Evolutionary conservation across 2,113 vertebrate species (phyloP).

Genomic region (Phyllostomus discolor): DNA sequence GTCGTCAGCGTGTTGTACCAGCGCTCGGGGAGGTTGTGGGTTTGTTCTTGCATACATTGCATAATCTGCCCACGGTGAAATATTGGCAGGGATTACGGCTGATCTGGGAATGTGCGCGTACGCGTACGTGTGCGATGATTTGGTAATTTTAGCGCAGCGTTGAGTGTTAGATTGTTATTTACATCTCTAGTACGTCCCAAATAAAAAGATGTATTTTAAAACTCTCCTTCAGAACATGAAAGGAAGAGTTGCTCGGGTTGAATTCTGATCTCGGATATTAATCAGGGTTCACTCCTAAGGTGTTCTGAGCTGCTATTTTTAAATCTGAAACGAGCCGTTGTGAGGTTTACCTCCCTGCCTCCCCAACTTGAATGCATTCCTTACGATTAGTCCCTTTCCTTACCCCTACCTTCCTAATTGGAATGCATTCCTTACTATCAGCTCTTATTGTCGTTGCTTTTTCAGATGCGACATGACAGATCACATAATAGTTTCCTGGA

Average conservation of each 20-base stretch:
- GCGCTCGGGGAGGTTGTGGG: conserved; percentile 60
- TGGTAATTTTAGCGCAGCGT: conserved; percentile 52
- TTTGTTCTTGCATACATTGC: conserved; percentile 74
- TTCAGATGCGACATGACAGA: conserved; percentile 65
- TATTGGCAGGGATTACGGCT: conserved; percentile 17
- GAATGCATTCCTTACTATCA: conserved; percentile 15
- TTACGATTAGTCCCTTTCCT: conserved; percentile 10
- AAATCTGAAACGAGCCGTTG: conserved; percentile 47
- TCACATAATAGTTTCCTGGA: conserved; percentile 82
- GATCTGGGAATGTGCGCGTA: conserved; percentile 31
- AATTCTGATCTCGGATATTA: background rate
- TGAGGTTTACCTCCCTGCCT: conserved; percentile 35
- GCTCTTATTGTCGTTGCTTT: conserved; percentile 63
- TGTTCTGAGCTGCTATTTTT: conserved; percentile 9
- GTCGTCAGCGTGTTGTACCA: conserved; percentile 51
- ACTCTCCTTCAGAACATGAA: background rate
- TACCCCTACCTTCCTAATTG: background rate
- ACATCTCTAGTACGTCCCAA: background rate
- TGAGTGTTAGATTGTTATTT: background rate
- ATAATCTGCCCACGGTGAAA: conserved; percentile 68
- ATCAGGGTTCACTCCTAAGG: background rate
- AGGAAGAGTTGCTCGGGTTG: background rate
- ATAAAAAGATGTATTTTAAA: background rate
- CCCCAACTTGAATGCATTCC: conserved; percentile 30
- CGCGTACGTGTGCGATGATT: conserved; percentile 26